Conservation (phyloP, 2,888 invertebrate species). For the Liposcelis brunnea region DNA sequence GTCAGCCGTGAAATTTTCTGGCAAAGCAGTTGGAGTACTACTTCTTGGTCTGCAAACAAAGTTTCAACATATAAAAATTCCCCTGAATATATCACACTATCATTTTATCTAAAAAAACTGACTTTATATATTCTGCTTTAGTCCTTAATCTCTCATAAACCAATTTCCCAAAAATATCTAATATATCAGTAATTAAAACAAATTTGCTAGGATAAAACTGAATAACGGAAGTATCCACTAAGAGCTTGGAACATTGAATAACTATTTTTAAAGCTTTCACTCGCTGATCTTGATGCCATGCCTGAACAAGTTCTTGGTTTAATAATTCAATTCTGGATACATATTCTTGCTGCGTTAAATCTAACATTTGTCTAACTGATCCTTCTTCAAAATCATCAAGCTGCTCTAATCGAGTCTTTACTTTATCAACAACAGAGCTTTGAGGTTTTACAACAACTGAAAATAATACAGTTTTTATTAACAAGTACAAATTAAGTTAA, state of each 20-base stretch:
- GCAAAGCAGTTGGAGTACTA: conserved; percentile 31
- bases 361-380: conserved; percentile 59
- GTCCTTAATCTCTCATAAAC: conserved; percentile 68
- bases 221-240: conserved; percentile 75
- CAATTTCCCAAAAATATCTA: conserved; percentile 84
- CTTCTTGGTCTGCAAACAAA: conserved; percentile 31
- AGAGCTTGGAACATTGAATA: conserved; percentile 83
- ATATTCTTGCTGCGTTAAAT: conserved; percentile 86
- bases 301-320: conserved; percentile 75
- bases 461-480: conserved; percentile 20
- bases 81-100: background rate
- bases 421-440: conserved; percentile 55
- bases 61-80: background rate
- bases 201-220: conserved; percentile 98
- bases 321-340: conserved; percentile 72
- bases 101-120: conserved; percentile 9
- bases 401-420: conserved; percentile 79
- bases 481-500: conserved; percentile 2
- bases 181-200: conserved; percentile 85
- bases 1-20: conserved; percentile 56
- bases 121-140: conserved; percentile 45
- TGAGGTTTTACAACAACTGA: conserved; percentile 64
- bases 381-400: conserved; percentile 89
- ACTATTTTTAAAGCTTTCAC: conserved; percentile 92
- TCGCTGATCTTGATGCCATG: conserved; percentile 89